A percentile compares a stretch with the other conserved stretches of the same genome.
Evolutionary conservation across 2,797 vertebrate species (phyloP).

Genomic region (Poeciliopsis infans): DNA sequence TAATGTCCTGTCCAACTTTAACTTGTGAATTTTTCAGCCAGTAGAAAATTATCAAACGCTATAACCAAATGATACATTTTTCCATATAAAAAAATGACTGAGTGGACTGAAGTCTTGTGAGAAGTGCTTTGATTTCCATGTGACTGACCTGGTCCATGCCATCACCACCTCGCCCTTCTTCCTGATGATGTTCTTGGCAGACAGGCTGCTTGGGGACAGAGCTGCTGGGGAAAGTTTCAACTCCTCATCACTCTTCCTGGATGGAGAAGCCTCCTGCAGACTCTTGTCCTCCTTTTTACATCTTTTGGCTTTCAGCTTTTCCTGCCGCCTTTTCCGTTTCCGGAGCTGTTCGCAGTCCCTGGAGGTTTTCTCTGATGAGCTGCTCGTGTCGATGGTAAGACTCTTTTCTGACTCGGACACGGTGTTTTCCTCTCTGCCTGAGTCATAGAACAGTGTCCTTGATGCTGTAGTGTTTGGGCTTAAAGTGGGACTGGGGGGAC

Average conservation of each 20-base stretch:
- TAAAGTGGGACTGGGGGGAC: neutral
- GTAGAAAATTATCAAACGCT: neutral
- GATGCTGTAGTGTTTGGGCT: neutral
- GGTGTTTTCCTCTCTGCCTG: constrained; percentile 17
- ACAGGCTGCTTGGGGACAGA: constrained; percentile 83
- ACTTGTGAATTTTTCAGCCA: neutral
- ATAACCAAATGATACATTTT: neutral
- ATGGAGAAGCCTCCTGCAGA: constrained; percentile 46
- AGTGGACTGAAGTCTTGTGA: neutral
- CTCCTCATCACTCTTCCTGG: constrained; percentile 42
- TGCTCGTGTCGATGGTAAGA: constrained; percentile 9
- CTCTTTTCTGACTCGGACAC: constrained; percentile 24
- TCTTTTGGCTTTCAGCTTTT: constrained; percentile 67
- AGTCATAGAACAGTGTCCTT: neutral
- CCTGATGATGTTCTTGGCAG: constrained; percentile 93
- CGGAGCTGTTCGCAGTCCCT: constrained; percentile 51
- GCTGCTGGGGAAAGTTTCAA: constrained; percentile 32
- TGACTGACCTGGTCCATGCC: constrained; percentile 93
- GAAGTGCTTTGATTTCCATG: neutral
- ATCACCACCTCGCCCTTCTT: constrained; percentile 94
- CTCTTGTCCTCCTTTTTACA: constrained; percentile 46
- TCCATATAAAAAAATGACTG: neutral
- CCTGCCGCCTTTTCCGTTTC: constrained; percentile 83
- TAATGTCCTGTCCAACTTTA: too few species aligned
- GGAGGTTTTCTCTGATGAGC: constrained; percentile 44